Conservation (phyloP, 2,888 invertebrate genomes). For the Agrotis clavis region DNA sequence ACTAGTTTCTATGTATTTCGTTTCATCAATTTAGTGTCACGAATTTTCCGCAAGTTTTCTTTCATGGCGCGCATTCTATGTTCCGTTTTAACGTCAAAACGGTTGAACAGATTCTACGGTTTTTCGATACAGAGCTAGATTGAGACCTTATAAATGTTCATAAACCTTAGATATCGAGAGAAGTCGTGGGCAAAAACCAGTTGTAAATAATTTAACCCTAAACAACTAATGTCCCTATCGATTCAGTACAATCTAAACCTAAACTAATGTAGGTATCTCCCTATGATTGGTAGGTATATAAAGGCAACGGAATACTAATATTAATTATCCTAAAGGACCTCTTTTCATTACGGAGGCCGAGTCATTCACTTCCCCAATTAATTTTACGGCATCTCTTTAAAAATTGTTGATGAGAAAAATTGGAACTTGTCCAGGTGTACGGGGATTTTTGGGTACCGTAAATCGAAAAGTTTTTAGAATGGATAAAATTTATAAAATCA, state of each 20-base stretch:
- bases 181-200: too few relatives aligned
- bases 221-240: neutral
- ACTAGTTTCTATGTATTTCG: too few relatives aligned
- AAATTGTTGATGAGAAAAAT: slow-evolving; percentile 76
- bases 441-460: slow-evolving; percentile 46
- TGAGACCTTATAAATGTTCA: too few relatives aligned
- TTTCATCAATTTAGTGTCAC: too few relatives aligned
- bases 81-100: too few relatives aligned
- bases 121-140: too few relatives aligned
- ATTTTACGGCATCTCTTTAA: slow-evolving; percentile 72
- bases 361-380: slow-evolving; percentile 76
- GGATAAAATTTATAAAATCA: neutral
- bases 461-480: neutral
- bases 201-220: too few relatives aligned
- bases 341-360: slow-evolving; percentile 70
- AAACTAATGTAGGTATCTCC: neutral
- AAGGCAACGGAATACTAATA: slow-evolving; percentile 60
- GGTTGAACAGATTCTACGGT: too few relatives aligned
- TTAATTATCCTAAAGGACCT: slow-evolving; percentile 73
- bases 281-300: slow-evolving; percentile 18
- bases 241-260: neutral
- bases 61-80: too few relatives aligned
- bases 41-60: too few relatives aligned
- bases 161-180: too few relatives aligned
- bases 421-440: slow-evolving; percentile 71